Percentiles rank a stretch among this genome's conserved stretches.
Evolutionary conservation across 2,888 invertebrate species (phyloP).

Genomic region (Rhorus exstirpatorius): DNA sequence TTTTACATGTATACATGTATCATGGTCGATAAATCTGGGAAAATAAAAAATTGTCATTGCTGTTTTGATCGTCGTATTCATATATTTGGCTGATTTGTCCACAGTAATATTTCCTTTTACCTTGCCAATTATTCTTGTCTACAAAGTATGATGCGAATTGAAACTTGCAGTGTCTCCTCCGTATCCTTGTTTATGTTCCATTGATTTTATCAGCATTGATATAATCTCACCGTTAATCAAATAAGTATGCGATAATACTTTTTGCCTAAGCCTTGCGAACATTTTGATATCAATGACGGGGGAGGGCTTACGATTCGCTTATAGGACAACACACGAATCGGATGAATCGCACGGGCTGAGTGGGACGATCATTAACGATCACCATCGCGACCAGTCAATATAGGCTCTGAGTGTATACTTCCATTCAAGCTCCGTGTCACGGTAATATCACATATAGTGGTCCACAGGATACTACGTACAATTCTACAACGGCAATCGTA

Average conservation of each 20-base stretch:
- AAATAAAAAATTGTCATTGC: too few species aligned
- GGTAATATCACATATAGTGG: slow-evolving; percentile 21
- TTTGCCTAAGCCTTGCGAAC: neutral
- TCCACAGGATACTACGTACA: slow-evolving; percentile 23
- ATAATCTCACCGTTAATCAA: slow-evolving; percentile 10
- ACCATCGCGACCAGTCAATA: slow-evolving; percentile 51
- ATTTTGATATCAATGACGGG: slow-evolving; percentile 16
- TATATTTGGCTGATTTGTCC: too few species aligned
- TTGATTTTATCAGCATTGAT: too few species aligned
- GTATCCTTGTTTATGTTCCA: too few species aligned
- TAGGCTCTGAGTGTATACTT: slow-evolving; percentile 66
- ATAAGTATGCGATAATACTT: slow-evolving; percentile 6
- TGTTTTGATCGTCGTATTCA: too few species aligned
- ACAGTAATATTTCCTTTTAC: too few species aligned
- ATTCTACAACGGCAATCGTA: slow-evolving; percentile 32
- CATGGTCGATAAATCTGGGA: too few species aligned
- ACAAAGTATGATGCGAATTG: too few species aligned
- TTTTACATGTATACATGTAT: too few species aligned
- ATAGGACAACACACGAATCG: slow-evolving; percentile 57
- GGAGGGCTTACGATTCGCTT: too few species aligned
- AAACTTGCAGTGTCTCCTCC: too few species aligned
- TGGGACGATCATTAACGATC: slow-evolving; percentile 75
- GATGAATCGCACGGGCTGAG: slow-evolving; percentile 67
- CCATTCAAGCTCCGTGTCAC: slow-evolving; percentile 69
- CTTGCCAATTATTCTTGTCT: too few species aligned